Base-by-base conservation (phyloP, 1,140 invertebrate genomes). In the Drosophila arawakana region DNA sequence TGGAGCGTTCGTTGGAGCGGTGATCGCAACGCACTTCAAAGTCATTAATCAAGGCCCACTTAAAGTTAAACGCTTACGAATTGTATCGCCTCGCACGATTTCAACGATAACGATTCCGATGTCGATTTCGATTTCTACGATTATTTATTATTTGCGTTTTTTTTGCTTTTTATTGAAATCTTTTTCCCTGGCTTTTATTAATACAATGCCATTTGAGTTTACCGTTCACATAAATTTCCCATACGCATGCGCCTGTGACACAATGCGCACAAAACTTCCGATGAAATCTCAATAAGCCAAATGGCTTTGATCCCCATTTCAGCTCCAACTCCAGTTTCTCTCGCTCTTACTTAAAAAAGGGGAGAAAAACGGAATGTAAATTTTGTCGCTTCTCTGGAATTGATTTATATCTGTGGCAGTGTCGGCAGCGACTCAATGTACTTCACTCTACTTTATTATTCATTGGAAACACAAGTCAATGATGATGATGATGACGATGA, bases 11-110 rank as follows among this genome's bases (percentile, higher is more conserved):
- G 6, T 1, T 30, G 25, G 25, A 30, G 25, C 59, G 81, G 37
- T 73, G 76, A 76, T 57, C 75, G 72, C 70, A 63, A 74, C 75
- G 76, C 80, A 79, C 76, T 74, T 76, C 46, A 75, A 47, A 78
- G 77, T 88, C 80, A 86, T 86, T 86, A 86, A 86, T 86, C 83
- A 86, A 78, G 76, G 69, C 83, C 83, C 83, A 86, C 83, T 86
- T 86, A 86, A 86, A 86, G 71, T 80, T 88, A 86, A 86, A 82
- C 80, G 82, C 83, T 86, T 88, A 86, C 83, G 82, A 86, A 88
- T 86, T 86, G 82, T 86, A 74, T 73, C 80, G 76, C 59, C 73
- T 70, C 44, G 73, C 81, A 83, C 81, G 81, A 83, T 80, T 77
- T 77, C 67, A 84, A 66, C 80, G 81, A 84, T 84, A 83, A 80